A percentile compares a stretch with the other conserved stretches of the same genome.
These are phyloP conservation scores for Daktulosphaira vitifoliae DNA, from an alignment of 1,140 invertebrate genomes.

Conservation along the genomic window DNA sequence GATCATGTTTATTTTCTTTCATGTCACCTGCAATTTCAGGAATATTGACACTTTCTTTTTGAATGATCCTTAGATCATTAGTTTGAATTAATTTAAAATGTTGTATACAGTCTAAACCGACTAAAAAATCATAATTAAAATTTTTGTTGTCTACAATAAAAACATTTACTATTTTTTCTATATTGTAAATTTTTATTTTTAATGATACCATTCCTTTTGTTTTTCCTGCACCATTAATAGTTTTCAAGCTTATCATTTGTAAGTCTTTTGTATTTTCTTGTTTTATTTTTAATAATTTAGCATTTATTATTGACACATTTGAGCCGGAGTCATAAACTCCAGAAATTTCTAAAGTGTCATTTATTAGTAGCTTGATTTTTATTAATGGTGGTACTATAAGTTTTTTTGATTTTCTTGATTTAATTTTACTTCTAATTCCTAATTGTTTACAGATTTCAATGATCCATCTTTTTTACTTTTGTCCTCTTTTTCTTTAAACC, in stretches of 20 bases:
- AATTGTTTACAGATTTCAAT: background rate
- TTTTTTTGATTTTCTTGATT: constrained; percentile 23
- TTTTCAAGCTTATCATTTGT: constrained; percentile 36
- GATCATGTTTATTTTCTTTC: too few relatives aligned
- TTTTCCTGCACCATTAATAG: constrained; percentile 38
- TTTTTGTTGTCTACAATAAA: too few relatives aligned
- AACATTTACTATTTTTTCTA: too few relatives aligned
- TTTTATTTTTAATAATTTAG: constrained; percentile 20
- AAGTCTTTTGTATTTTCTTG: background rate
- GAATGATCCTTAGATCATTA: too few relatives aligned
- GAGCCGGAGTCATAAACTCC: constrained; percentile 33
- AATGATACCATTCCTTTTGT: too few relatives aligned
- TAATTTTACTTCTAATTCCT: background rate
- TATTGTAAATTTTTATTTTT: too few relatives aligned
- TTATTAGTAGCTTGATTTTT: constrained; percentile 6
- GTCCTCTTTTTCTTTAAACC: constrained; percentile 38
- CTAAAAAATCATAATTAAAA: too few relatives aligned
- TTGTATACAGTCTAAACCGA: too few relatives aligned
- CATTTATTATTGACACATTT: constrained; percentile 29
- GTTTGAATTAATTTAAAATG: too few relatives aligned
- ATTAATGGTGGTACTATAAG: constrained; percentile 23
- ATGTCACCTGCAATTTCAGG: too few relatives aligned
- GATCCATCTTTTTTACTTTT: background rate
- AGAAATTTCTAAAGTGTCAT: constrained; percentile 1
- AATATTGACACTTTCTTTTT: too few relatives aligned